Percentiles rank a stretch among this genome's conserved stretches.
phyloP scores from a whole-genome alignment of 2,113 vertebrate species.

The Herpailurus yagouaroundi region DNA sequence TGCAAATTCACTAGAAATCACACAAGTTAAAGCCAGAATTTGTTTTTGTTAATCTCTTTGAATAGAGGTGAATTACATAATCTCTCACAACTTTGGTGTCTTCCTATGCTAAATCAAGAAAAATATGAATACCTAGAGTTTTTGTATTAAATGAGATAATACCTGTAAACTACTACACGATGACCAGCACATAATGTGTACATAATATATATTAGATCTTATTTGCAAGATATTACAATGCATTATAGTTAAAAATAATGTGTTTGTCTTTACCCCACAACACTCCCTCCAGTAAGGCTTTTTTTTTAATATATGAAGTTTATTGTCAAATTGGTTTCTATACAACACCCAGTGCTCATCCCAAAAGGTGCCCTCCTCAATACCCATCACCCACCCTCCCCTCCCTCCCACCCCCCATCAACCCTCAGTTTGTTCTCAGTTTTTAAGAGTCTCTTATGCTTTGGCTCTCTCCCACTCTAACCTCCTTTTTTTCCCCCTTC shows the following conservation, averaged over 20 bases:
- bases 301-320: too few species aligned
- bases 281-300: neutral
- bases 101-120: neutral
- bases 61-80: neutral
- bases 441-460: too few species aligned
- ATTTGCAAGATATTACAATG: neutral
- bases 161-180: neutral
- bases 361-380: too few species aligned
- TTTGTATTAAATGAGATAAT: neutral
- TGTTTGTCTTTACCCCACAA: neutral
- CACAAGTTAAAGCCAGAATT: neutral
- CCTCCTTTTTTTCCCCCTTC: too few species aligned
- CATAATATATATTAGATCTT: neutral
- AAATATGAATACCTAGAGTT: neutral
- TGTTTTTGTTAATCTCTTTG: neutral
- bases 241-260: neutral
- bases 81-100: neutral
- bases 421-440: too few species aligned
- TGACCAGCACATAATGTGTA: neutral
- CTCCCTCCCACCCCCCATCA: too few species aligned
- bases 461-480: too few species aligned
- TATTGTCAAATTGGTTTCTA: too few species aligned
- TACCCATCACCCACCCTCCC: too few species aligned
- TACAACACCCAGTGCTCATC: too few species aligned
- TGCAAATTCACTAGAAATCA: neutral